phyloP scores from a whole-genome alignment of 2,797 vertebrate genomes.

The Peromyscus nudipes region DNA sequence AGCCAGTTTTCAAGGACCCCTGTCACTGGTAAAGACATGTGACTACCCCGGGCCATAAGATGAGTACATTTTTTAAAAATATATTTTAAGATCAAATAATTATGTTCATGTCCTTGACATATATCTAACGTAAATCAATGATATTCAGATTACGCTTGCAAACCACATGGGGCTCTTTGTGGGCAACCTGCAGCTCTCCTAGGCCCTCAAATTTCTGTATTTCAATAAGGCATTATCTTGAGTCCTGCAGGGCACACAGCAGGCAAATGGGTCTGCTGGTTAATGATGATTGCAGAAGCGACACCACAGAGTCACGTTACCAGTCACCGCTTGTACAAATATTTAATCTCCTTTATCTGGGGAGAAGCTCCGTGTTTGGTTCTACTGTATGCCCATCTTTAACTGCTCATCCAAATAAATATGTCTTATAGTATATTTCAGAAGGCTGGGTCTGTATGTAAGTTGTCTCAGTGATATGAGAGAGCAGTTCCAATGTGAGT shows the following conservation, averaged over 20 bases:
- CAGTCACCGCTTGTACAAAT: background rate
- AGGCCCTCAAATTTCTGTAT: background rate
- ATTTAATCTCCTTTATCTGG: conserved; percentile 54
- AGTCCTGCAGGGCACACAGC: background rate
- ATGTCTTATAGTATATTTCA: background rate
- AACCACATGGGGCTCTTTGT: background rate
- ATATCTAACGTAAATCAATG: background rate
- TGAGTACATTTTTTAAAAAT: background rate
- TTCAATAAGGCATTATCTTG: background rate
- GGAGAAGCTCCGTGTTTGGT: conserved; percentile 21
- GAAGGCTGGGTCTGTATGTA: background rate
- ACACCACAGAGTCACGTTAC: conserved; percentile 30
- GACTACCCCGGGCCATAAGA: rapidly evolving
- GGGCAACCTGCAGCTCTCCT: conserved; percentile 12
- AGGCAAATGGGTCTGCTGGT: background rate
- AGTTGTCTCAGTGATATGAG: background rate
- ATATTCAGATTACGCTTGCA: conserved; percentile 11
- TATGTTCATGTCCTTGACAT: background rate
- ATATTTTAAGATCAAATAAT: conserved; percentile 13
- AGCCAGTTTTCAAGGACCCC: background rate
- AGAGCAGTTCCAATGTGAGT: background rate
- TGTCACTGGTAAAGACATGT: background rate
- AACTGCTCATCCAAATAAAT: background rate
- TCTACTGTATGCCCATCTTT: conserved; percentile 34
- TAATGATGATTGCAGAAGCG: conserved; percentile 60